These are phyloP conservation scores for Leptodactylus fuscus DNA, from an alignment of 2,113 vertebrate genomes.

Conservation along the genomic window DNA sequence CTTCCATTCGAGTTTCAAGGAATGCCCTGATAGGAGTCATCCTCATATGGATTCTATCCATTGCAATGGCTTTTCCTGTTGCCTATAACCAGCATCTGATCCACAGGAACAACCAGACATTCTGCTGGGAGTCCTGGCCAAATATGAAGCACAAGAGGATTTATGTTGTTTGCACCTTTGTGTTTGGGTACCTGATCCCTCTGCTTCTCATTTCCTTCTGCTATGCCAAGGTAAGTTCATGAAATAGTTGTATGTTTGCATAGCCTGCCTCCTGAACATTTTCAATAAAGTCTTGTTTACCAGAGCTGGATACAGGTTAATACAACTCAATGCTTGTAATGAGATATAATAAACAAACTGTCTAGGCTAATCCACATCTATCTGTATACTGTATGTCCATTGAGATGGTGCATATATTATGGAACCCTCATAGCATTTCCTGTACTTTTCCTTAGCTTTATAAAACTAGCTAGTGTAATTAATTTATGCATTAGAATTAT, in stretches of 20 bases:
- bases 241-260: background rate
- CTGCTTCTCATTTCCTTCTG: constrained; percentile 95
- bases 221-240: constrained; percentile 88
- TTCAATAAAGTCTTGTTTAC: background rate
- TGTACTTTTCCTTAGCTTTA: too few relatives aligned
- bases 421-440: background rate
- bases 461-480: background rate
- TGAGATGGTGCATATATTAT: background rate
- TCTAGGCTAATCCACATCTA: background rate
- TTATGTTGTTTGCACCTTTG: constrained; percentile 90
- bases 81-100: constrained; percentile 89
- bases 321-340: background rate
- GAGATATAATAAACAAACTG: background rate
- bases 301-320: background rate
- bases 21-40: constrained; percentile 85
- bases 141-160: constrained; percentile 82
- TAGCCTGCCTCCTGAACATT: background rate
- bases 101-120: constrained; percentile 83
- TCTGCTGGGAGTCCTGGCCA: constrained; percentile 94
- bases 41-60: constrained; percentile 89
- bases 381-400: background rate
- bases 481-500: background rate
- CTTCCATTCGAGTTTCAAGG: constrained; percentile 82
- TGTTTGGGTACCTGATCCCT: constrained; percentile 93
- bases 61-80: constrained; percentile 90